Conservation (phyloP, 2,888 invertebrate species). For the Caradrina clavipalpis region DNA sequence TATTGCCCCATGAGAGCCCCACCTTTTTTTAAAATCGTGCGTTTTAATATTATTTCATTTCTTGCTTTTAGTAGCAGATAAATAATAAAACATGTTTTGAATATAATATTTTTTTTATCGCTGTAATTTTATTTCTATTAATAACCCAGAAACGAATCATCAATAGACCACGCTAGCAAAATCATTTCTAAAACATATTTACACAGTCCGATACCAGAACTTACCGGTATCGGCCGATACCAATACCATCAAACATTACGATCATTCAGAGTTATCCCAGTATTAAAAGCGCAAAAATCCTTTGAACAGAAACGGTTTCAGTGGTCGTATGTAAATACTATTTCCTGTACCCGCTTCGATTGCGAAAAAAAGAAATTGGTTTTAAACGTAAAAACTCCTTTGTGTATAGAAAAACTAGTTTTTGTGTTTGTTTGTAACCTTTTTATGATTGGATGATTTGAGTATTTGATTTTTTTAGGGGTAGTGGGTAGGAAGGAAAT, state of each 20-base stretch:
- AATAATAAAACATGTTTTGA: too few species aligned
- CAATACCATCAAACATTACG: slow-evolving; percentile 27
- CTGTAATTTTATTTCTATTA: too few species aligned
- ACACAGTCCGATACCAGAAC: too few species aligned
- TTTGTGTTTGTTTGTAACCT: slow-evolving; percentile 27
- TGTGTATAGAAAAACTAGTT: slow-evolving; percentile 50
- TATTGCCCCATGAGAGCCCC: too few species aligned
- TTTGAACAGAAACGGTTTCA: slow-evolving; percentile 55
- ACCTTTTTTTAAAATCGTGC: too few species aligned
- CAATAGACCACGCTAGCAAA: too few species aligned
- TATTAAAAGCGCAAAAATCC: slow-evolving; percentile 54
- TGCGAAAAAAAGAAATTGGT: slow-evolving; percentile 55
- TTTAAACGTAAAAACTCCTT: slow-evolving; percentile 56
- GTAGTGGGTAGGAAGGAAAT: not conserved
- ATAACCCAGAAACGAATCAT: too few species aligned
- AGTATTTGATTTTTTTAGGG: not conserved
- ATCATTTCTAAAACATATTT: too few species aligned
- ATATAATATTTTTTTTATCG: too few species aligned
- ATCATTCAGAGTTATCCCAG: slow-evolving; percentile 19
- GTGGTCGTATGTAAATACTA: slow-evolving; percentile 62
- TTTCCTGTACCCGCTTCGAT: slow-evolving; percentile 49
- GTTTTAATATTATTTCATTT: too few species aligned
- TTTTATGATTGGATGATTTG: slow-evolving; percentile 33
- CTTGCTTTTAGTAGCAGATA: too few species aligned
- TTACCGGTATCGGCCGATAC: slow-evolving; percentile 28